Percentiles rank a stretch among this genome's conserved stretches.
phyloP scores from a whole-genome alignment of 2,113 vertebrate genomes.

The Coreoperca whiteheadi region DNA sequence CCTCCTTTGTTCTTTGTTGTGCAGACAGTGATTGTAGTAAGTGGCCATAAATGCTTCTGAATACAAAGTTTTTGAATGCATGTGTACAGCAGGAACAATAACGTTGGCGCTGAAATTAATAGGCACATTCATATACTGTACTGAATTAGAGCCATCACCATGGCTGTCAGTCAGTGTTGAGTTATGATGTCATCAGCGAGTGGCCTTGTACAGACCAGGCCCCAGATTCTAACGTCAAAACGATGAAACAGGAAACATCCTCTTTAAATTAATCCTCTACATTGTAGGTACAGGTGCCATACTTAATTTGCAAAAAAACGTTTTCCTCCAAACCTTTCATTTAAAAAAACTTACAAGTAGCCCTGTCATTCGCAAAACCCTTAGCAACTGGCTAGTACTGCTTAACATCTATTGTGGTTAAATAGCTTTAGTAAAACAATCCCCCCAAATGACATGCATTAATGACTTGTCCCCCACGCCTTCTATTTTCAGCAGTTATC shows the following conservation, averaged over 20 bases:
- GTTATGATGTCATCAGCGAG: conserved; percentile 43
- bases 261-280: not conserved
- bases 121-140: not conserved
- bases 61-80: conserved; percentile 19
- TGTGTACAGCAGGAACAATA: conserved; percentile 11
- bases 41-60: conserved; percentile 28
- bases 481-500: conserved; percentile 53
- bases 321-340: not conserved
- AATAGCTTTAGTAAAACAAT: conserved; percentile 54
- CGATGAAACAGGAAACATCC: conserved; percentile 8
- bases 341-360: conserved; percentile 7
- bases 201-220: conserved; percentile 26
- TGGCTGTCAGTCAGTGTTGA: conserved; percentile 41
- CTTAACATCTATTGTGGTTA: conserved; percentile 27
- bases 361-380: not conserved
- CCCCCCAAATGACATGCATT: conserved; percentile 44
- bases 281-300: not conserved
- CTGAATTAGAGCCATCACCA: conserved; percentile 35
- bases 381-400: not conserved
- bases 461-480: conserved; percentile 34
- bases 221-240: conserved; percentile 8
- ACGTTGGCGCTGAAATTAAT: conserved; percentile 14
- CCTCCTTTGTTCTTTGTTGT: conserved; percentile 49
- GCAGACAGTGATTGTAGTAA: conserved; percentile 15
- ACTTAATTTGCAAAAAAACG: not conserved